Base-by-base conservation (phyloP, 2,797 vertebrate genomes). In the Hyperoplus lanceolatus region DNA sequence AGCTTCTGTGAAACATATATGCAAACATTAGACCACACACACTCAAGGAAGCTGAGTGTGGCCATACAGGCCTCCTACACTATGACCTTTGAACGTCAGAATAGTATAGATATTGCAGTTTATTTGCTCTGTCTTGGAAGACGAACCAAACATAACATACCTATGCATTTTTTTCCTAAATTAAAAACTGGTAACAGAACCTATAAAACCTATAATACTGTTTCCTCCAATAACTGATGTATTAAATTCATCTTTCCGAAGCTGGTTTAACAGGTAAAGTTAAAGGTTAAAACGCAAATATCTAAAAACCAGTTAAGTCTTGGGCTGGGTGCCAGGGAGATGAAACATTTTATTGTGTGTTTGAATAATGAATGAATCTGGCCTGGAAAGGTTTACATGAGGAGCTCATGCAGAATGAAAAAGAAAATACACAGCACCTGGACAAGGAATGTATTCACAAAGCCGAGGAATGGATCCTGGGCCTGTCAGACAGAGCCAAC, bases 371-470 rank as follows among this genome's bases (percentile, higher is more conserved):
- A 84, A 87, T 84, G 66, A 73, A 74, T 82, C 75, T 74, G 50
- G 61, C 70, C 62, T 42, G 73, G 75, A 70, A 77, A 59, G 9
- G 82, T 90, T 90, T 89, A 92, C 75, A 67, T 62, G 72, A 21
- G 73, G 55, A 57, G 81, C 61, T 87, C 81, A 69, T 53, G 76
- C 77, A 87, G 87, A 81, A 77, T 82, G 84, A 80, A 87, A 90
- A 91, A 81, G 86, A 92, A 93, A 94, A 92, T 87, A 93, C 75
- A 93, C 92, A 90, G 68, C 90, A 92, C 83, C 90, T 93, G 91
- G 91, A 83, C 36, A 14, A 89, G 82, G 90, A 93, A 93, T 93
- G 90, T 87, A 57, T 75, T 71, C 67, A 51, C 45, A 61, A 73
- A 56, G 60, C 72, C 36, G 46, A 69, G 29, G 65, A 62, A 60